Conservation (phyloP, 2,113 vertebrate genomes). For the Eubucco bourcierii region DNA sequence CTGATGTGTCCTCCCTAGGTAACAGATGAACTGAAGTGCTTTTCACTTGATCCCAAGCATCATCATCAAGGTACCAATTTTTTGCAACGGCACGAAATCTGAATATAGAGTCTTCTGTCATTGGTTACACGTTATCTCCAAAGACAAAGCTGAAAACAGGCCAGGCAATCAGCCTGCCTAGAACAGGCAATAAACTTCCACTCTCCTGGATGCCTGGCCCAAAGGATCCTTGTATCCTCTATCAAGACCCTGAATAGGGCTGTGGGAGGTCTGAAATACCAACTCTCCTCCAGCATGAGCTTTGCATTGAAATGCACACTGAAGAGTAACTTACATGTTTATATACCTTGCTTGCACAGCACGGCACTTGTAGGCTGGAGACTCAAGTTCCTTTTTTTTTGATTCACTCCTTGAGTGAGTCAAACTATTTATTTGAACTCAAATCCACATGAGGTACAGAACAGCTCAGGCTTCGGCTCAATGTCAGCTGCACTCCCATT, state of each 20-base stretch:
- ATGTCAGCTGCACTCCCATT: conserved; percentile 38
- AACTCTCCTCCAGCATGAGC: neutral
- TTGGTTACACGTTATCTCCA: neutral
- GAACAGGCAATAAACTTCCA: neutral
- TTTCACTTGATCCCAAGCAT: neutral
- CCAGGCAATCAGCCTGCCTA: neutral
- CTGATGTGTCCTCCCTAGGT: neutral
- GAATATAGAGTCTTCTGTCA: neutral
- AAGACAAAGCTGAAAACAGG: neutral
- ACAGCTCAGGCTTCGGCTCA: neutral
- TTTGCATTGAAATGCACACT: neutral
- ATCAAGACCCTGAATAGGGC: neutral
- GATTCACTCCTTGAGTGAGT: conserved; percentile 47
- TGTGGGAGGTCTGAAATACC: fast-evolving
- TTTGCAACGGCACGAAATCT: neutral
- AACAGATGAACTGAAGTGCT: neutral
- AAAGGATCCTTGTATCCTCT: neutral
- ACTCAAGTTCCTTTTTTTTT: conserved; percentile 29
- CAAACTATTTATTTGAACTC: conserved; percentile 47
- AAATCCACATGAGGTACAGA: conserved; percentile 10
- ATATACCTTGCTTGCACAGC: conserved; percentile 7
- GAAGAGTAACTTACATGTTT: conserved; percentile 23
- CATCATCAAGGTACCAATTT: neutral
- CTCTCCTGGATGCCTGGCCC: neutral
- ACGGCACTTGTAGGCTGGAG: conserved; percentile 15